Base-by-base conservation (phyloP, 2,797 vertebrate genomes). In the Eremophila alpestris region DNA sequence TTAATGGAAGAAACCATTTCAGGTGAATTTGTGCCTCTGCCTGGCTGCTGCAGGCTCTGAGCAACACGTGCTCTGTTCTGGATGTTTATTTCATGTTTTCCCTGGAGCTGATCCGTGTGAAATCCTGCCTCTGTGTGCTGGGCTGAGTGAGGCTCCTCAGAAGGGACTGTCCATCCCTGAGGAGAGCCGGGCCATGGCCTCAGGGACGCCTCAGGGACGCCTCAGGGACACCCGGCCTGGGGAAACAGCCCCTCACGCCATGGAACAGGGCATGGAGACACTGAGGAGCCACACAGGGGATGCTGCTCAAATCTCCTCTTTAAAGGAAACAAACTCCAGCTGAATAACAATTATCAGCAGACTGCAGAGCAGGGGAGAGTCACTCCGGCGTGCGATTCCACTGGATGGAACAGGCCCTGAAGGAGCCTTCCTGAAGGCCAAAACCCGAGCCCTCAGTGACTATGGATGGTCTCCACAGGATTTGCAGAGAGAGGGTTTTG, bases 141-240 rank as follows among this genome's bases (percentile, higher is more conserved):
- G 46, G 43, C 48, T 69, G 4, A 0, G 48, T 2, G 30, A 1
- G 8, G 19, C 30, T 34, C 43, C 67, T 54, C 7, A 3, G 62
- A 11, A 24, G 36, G 49, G 5, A 56, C 45, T 1, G 0, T 16
- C 32, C 0, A 0, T n/a, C 27, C 48, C 60, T 24, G 29, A 0
- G 4, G 36, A 32, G 34, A 27, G 36, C n/a, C 51, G 13, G 45
- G 0, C 68, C 13, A 0, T 1, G 30, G 45, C 34, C 60, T 43
- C 4, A 0, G 82, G 24, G 16, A 20, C 0, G 0, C 27, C 30
- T 21, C 18, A 32, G 73, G 18, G 60, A 0, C 1, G 0, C 27
- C 30, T 21, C 18, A 32, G 73, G 18, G 60, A 26, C 15, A 1
- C 6, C 9, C 0, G 16, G 52, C 38, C 41, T 4, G 11, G 11